phyloP scores from a whole-genome alignment of 2,888 invertebrate species.

The Adelphocoris suturalis region DNA sequence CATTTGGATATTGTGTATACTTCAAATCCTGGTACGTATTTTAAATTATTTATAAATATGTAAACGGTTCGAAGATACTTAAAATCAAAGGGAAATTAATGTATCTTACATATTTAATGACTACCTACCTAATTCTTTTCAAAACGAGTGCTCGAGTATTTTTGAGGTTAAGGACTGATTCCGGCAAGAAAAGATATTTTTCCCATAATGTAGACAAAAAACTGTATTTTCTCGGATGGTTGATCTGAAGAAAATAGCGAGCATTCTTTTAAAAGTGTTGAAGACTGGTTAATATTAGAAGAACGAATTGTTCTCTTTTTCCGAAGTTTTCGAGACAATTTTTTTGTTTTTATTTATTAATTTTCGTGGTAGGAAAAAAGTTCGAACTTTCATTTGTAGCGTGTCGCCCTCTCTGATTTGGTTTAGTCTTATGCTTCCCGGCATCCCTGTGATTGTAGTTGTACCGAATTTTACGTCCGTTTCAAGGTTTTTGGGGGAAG shows the following conservation, averaged over 20 bases:
- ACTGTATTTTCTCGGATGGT: background rate
- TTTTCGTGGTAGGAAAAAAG: background rate
- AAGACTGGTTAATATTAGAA: slow-evolving; percentile 35
- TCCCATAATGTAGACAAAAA: background rate
- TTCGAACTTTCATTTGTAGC: background rate
- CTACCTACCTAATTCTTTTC: background rate
- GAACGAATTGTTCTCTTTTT: background rate
- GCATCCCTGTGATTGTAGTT: slow-evolving; percentile 39
- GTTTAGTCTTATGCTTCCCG: background rate
- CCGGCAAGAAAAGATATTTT: background rate
- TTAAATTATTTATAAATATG: slow-evolving; percentile 1
- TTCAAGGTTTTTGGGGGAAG: background rate
- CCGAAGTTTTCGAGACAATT: background rate
- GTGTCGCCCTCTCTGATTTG: background rate
- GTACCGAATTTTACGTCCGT: slow-evolving; percentile 13
- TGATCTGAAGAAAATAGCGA: background rate
- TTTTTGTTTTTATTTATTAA: background rate
- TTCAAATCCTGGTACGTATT: background rate
- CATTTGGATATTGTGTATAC: background rate
- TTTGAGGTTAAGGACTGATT: slow-evolving; percentile 8
- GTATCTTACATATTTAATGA: background rate
- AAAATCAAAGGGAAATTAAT: background rate
- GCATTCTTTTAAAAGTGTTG: background rate
- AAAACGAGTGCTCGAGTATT: slow-evolving; percentile 16
- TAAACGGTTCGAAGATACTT: background rate